Percentiles rank a stretch among this genome's conserved stretches.
phyloP scores from a whole-genome alignment of 2,113 vertebrate species.

The Orcinus orca region DNA sequence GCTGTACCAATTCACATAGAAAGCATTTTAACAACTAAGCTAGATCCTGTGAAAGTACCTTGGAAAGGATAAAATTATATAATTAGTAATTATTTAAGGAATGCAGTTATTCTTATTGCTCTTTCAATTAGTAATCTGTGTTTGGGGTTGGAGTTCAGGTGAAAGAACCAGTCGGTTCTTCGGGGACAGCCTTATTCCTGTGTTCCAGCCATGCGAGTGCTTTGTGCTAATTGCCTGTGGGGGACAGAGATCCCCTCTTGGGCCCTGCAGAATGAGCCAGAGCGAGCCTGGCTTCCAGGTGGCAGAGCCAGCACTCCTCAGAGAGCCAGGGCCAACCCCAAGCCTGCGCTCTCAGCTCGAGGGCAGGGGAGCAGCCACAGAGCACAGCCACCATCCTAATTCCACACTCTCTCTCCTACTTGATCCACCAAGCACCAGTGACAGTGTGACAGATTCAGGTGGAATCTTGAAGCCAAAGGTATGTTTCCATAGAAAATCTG shows the following conservation, averaged over 20 bases:
- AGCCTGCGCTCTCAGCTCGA: neutral
- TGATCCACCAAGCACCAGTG: neutral
- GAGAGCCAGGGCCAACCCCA: neutral
- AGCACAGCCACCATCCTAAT: neutral
- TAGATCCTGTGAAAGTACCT: neutral
- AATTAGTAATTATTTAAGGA: neutral
- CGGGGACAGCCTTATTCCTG: constrained; percentile 6
- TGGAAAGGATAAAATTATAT: neutral
- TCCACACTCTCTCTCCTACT: neutral
- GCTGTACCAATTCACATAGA: too few species aligned
- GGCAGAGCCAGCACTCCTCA: neutral
- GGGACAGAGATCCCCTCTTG: neutral
- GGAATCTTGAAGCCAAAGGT: neutral
- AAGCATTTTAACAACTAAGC: neutral
- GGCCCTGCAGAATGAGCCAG: neutral
- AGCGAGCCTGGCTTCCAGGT: neutral
- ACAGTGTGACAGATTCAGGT: neutral
- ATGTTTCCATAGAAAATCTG: neutral
- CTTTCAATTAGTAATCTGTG: neutral
- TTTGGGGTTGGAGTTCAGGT: neutral
- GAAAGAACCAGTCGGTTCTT: neutral
- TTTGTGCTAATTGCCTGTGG: constrained; percentile 33
- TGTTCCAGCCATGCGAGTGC: neutral
- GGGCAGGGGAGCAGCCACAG: neutral
- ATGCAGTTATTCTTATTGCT: neutral